phyloP scores from a whole-genome alignment of 2,888 invertebrate genomes.

The Euphydryas editha region DNA sequence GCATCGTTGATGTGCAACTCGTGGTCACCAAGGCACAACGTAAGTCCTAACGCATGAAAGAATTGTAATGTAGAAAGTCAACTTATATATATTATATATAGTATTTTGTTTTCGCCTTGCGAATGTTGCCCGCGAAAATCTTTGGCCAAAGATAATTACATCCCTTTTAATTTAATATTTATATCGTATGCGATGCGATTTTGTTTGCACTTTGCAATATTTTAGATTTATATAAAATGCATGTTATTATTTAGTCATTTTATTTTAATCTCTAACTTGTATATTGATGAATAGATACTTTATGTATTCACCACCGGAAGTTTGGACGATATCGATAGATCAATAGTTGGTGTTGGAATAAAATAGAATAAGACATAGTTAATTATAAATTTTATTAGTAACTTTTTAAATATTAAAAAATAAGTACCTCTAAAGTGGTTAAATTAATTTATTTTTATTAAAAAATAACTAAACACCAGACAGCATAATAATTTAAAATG shows the following conservation, averaged over 20 bases:
- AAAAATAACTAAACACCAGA: no score
- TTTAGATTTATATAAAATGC: neutral
- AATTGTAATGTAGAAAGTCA: neutral
- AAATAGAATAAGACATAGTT: no score
- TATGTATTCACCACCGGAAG: no score
- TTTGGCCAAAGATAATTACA: conserved; percentile 70
- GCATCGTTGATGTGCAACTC: conserved; percentile 96
- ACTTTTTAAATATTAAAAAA: no score
- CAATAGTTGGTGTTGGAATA: no score
- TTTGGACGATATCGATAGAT: no score
- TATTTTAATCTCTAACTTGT: neutral
- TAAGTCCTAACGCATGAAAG: conserved; percentile 81
- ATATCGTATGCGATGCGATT: conserved; percentile 34
- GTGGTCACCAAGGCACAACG: conserved; percentile 95
- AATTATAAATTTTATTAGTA: no score
- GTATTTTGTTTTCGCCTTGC: conserved; percentile 50
- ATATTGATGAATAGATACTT: no score
- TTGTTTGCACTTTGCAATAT: conserved; percentile 10
- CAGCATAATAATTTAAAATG: neutral
- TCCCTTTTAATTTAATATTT: conserved; percentile 1
- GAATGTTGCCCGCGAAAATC: conserved; percentile 63
- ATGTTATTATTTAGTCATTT: neutral
- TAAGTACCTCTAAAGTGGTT: no score
- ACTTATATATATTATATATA: neutral
- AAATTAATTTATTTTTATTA: no score